These are phyloP conservation scores for Melinaea menophilus DNA, from an alignment of 2,888 invertebrate species.

Conservation along the genomic window DNA sequence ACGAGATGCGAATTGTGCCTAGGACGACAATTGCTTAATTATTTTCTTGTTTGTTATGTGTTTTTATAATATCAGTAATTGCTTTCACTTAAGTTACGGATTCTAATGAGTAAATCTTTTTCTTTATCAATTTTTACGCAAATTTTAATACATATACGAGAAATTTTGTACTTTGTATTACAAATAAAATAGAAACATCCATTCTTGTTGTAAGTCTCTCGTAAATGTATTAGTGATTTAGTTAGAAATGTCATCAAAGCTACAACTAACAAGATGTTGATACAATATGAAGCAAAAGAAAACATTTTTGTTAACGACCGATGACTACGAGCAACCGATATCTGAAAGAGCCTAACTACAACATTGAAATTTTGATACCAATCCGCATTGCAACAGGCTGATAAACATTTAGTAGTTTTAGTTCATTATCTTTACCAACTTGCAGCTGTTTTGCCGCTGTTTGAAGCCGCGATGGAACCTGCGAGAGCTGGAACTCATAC, in stretches of 20 bases:
- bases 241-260: slow-evolving; percentile 22
- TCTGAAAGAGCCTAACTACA: slow-evolving; percentile 54
- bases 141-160: neutral
- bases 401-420: slow-evolving; percentile 45
- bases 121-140: neutral
- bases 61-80: neutral
- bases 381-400: slow-evolving; percentile 45
- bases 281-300: slow-evolving; percentile 28
- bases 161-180: neutral
- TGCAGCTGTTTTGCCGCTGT: slow-evolving; percentile 82
- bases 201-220: neutral
- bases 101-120: neutral
- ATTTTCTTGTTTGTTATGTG: slow-evolving; percentile 4
- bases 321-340: slow-evolving; percentile 31
- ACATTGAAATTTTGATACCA: slow-evolving; percentile 44
- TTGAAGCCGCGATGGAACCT: slow-evolving; percentile 96
- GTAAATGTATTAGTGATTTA: neutral
- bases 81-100: neutral
- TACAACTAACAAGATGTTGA: slow-evolving; percentile 24
- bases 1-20: slow-evolving; percentile 72
- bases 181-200: neutral
- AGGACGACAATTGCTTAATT: slow-evolving; percentile 29
- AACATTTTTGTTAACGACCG: slow-evolving; percentile 28
- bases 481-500: slow-evolving; percentile 24
- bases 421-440: slow-evolving; percentile 42